phyloP scores from a whole-genome alignment of 2,797 vertebrate species.

The Syngnathus rostellatus region DNA sequence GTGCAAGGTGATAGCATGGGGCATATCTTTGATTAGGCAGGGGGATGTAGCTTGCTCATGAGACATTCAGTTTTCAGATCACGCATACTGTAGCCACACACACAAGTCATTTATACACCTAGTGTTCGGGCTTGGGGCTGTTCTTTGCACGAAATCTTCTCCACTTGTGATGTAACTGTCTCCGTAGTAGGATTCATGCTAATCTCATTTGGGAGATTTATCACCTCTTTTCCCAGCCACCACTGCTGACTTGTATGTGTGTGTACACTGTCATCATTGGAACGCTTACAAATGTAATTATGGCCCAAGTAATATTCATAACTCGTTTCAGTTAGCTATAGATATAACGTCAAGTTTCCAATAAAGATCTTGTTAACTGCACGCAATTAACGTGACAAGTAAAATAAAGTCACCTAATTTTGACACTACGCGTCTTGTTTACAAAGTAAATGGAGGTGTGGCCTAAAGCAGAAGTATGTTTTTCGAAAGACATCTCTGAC shows the following conservation, averaged over 20 bases:
- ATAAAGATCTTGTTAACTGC: too few species aligned
- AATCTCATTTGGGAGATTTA: background rate
- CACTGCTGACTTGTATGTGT: too few species aligned
- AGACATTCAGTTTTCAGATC: background rate
- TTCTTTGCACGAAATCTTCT: background rate
- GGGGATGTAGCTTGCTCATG: background rate
- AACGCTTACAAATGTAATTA: too few species aligned
- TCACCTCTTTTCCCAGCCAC: too few species aligned
- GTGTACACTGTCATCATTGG: too few species aligned
- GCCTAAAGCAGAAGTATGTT: background rate
- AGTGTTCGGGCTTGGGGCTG: background rate
- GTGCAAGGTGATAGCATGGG: too few species aligned
- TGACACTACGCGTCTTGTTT: background rate
- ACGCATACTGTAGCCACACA: background rate
- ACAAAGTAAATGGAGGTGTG: background rate
- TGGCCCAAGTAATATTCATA: too few species aligned
- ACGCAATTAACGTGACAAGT: too few species aligned
- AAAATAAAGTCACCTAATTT: too few species aligned
- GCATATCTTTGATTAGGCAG: background rate
- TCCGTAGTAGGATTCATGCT: background rate
- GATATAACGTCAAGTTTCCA: too few species aligned
- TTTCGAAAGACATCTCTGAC: background rate
- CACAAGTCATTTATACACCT: background rate
- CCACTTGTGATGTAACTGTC: background rate
- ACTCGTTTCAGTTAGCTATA: too few species aligned